Evolutionary conservation across 1,140 invertebrate species (phyloP), one percentile per base, ranked within the genome.

Genomic region (Ridgeia piscesae): DNA sequence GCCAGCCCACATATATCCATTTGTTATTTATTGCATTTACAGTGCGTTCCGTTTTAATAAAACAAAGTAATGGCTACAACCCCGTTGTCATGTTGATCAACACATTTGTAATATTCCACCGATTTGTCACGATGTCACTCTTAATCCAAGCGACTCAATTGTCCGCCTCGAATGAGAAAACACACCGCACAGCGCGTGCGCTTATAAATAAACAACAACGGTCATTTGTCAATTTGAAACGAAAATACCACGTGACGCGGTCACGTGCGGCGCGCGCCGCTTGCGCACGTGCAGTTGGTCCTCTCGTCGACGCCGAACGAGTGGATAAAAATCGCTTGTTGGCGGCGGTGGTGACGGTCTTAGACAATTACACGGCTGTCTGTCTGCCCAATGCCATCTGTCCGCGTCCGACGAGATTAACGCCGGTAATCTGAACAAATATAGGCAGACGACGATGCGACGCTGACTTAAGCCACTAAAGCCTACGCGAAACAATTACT

Each of bases 161-260:
- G 8, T 77, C 58, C 58, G 58, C 11, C 27, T 21, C 17, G 17
- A 77, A 77, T 27, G 58, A 77, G 58, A 77, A 77, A 77, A 77
- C 58, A 77, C 58, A 21, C 27, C 58, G 17, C 2, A 31, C 58
- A 77, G 27, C 58, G 58, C 58, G 58, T 77, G 58, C 14, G 4
- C 58, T 31, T 4, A 2, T 77, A 77, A 31, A 77, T 27, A 17
- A 77, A 77, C 58, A 77, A 77, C 6, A 77, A 77, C 58, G 58
- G 58, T 77, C 58, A 77, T 77, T 77, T 77, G 58, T 77, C 58
- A 77, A 77, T 77, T 77, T 77, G 58, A 77, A 77, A 77, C 27
- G 58, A 77, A 77, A 77, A 77, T 21, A 77, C 58, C 58, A 77
- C 58, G 58, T 77, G 58, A 31, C 58, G 58, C 58, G 17, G 58